Conservation (phyloP, 2,797 vertebrate species). For the Anabas testudineus region DNA sequence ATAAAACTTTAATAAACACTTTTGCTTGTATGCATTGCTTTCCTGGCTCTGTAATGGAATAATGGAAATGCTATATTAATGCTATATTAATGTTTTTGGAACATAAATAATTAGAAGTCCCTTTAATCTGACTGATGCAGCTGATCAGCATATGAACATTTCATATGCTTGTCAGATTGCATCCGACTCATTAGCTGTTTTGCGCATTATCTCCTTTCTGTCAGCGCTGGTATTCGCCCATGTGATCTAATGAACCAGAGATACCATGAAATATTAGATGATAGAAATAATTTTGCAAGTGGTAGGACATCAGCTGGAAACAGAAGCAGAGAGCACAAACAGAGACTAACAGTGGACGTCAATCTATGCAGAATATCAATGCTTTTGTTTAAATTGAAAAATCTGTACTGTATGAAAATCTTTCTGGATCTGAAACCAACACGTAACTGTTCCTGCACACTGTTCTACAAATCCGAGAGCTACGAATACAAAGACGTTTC, state of each 20-base stretch:
- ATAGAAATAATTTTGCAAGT: conserved; percentile 44
- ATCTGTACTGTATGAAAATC: conserved; percentile 52
- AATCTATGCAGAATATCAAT: conserved; percentile 46
- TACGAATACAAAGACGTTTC: conserved; percentile 55
- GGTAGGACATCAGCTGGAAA: conserved; percentile 22
- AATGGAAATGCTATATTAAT: conserved; percentile 12
- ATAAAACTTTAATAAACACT: not conserved
- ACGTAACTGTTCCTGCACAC: conserved; percentile 25
- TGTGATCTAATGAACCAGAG: conserved; percentile 52
- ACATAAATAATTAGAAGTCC: conserved; percentile 27
- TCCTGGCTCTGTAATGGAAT: not conserved
- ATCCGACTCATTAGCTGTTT: conserved; percentile 55
- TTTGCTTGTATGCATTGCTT: not conserved
- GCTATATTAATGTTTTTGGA: conserved; percentile 3
- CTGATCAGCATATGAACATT: conserved; percentile 24
- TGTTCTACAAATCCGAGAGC: conserved; percentile 53
- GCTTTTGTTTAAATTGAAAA: conserved; percentile 50
- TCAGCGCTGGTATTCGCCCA: conserved; percentile 62
- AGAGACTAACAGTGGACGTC: conserved; percentile 22
- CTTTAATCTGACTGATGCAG: conserved; percentile 31
- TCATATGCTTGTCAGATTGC: conserved; percentile 52
- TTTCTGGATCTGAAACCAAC: conserved; percentile 47
- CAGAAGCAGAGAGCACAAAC: not conserved
- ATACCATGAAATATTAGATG: conserved; percentile 53
- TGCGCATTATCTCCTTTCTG: conserved; percentile 43